Conservation (phyloP, 1,140 invertebrate species). For the Laupala kohalensis region DNA sequence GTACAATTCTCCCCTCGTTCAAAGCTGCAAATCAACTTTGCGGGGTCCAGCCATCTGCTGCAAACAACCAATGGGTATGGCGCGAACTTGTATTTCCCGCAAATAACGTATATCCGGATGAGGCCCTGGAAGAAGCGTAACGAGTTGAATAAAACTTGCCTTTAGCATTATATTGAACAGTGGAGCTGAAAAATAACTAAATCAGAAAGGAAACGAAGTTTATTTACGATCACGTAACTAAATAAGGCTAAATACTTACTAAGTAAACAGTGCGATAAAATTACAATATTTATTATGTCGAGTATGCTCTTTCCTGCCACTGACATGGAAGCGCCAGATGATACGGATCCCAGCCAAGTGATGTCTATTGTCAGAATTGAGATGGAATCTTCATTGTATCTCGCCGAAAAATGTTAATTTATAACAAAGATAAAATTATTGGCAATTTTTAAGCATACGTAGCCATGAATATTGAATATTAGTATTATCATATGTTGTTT, state of each 20-base stretch:
- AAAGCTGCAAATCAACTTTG: conserved; percentile 4
- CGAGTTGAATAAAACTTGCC: not conserved
- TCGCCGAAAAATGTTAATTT: too few species aligned
- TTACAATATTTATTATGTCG: not conserved
- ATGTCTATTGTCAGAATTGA: not conserved
- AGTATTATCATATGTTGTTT: too few species aligned
- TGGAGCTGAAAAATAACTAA: not conserved
- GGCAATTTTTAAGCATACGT: too few species aligned
- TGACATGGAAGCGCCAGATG: not conserved
- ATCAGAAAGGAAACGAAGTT: not conserved
- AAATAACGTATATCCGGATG: conserved; percentile 6
- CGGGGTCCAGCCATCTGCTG: conserved; percentile 7
- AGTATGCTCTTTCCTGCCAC: not conserved
- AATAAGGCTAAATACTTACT: too few species aligned
- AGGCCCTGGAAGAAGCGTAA: not conserved
- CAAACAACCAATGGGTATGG: conserved; percentile 6
- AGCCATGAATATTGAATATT: too few species aligned
- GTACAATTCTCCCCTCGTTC: not conserved
- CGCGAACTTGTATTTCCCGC: conserved; percentile 9
- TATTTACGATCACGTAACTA: too few species aligned
- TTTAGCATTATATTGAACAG: not conserved
- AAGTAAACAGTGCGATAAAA: not conserved
- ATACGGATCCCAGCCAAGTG: not conserved
- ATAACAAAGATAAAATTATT: too few species aligned
- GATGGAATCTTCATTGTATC: too few species aligned